These are phyloP conservation scores for Lochmaea crataegi DNA, from an alignment of 2,888 invertebrate species.

Conservation along the genomic window DNA sequence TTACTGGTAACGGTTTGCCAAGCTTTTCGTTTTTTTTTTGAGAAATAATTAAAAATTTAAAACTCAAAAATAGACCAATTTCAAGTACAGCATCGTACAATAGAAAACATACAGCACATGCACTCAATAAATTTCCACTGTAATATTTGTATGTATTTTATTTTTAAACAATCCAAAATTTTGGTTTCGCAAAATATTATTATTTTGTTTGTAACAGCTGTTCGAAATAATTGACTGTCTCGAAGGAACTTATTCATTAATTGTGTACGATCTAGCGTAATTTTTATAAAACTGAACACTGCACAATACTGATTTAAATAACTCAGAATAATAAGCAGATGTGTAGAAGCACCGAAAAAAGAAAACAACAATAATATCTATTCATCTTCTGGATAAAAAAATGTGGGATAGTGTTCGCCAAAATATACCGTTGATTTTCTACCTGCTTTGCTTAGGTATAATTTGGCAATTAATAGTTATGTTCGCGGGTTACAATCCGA, in stretches of 20 bases:
- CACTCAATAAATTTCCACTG: background rate
- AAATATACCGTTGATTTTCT: too few relatives aligned
- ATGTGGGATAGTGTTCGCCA: too few relatives aligned
- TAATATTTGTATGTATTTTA: background rate
- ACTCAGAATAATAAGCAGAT: too few relatives aligned
- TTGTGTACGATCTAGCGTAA: too few relatives aligned
- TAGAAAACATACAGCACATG: slow-evolving; percentile 3
- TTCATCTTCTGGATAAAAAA: too few relatives aligned
- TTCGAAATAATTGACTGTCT: background rate
- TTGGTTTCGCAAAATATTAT: background rate
- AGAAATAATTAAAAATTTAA: background rate
- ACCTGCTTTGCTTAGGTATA: too few relatives aligned
- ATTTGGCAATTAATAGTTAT: too few relatives aligned
- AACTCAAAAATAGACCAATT: slow-evolving; percentile 2
- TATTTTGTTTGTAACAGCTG: background rate
- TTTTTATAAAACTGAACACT: background rate
- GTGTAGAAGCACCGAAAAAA: too few relatives aligned
- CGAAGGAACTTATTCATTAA: background rate
- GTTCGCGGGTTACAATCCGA: too few relatives aligned
- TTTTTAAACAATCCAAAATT: background rate
- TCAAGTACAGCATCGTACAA: background rate
- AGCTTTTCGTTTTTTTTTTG: background rate
- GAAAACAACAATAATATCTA: too few relatives aligned
- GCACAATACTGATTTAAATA: background rate
- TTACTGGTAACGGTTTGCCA: background rate